A percentile compares a stretch with the other conserved stretches of the same genome.
phyloP scores from a whole-genome alignment of 2,113 vertebrate species.

The Desmodus rotundus region DNA sequence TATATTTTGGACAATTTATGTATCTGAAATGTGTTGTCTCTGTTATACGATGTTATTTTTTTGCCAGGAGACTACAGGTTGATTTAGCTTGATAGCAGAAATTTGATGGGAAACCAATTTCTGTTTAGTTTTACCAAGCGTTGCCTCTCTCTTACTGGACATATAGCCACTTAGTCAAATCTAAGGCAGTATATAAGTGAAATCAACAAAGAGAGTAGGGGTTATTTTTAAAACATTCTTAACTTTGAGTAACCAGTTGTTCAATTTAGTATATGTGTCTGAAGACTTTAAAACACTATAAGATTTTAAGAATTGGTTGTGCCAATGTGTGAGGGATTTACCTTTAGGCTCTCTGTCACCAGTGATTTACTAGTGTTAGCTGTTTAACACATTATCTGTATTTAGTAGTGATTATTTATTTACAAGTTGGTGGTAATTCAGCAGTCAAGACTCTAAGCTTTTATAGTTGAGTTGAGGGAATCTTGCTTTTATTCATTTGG shows the following conservation, averaged over 20 bases:
- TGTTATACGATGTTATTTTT: conserved; percentile 82
- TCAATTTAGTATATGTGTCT: conserved; percentile 78
- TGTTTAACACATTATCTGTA: conserved; percentile 83
- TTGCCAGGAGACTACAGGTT: conserved; percentile 80
- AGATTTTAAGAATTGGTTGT: conserved; percentile 77
- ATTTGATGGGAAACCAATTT: conserved; percentile 77
- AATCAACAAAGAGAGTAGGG: conserved; percentile 74
- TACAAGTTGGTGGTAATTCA: conserved; percentile 79
- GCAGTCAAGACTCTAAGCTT: conserved; percentile 76
- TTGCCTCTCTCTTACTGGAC: conserved; percentile 64
- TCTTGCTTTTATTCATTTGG: conserved; percentile 75
- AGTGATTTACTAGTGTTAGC: conserved; percentile 82
- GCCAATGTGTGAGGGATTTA: conserved; percentile 78
- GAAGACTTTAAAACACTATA: conserved; percentile 72
- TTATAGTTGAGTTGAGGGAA: conserved; percentile 75
- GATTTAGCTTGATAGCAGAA: conserved; percentile 86
- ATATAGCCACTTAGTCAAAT: conserved; percentile 74
- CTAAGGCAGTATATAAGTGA: conserved; percentile 75
- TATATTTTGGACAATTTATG: conserved; percentile 88
- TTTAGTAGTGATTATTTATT: conserved; percentile 85
- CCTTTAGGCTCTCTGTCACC: conserved; percentile 80
- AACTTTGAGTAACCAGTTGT: conserved; percentile 76
- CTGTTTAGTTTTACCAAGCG: conserved; percentile 74
- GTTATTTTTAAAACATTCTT: conserved; percentile 79
- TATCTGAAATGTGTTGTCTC: conserved; percentile 85